Evolutionary conservation across 2,797 vertebrate species (phyloP).

Genomic region (Mergus octosetaceus): DNA sequence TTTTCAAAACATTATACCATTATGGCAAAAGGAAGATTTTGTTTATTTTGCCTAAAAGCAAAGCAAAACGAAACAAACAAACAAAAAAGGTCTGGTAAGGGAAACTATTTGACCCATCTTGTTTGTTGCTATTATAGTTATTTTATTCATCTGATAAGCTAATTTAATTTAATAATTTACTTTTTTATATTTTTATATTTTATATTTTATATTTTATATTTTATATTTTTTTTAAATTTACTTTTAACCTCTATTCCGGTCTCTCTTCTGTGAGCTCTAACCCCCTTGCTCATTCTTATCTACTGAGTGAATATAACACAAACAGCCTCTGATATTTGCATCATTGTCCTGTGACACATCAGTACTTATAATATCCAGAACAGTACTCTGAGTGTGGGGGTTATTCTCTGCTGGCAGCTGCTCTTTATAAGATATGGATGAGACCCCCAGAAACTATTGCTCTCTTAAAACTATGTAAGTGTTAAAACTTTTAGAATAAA

Average conservation of each 20-base stretch:
- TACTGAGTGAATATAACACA: neutral
- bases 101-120: neutral
- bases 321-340: conserved; percentile 21
- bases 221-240: no score
- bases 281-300: neutral
- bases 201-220: no score
- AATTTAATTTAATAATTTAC: neutral
- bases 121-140: neutral
- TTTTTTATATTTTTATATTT: no score
- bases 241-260: neutral
- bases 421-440: conserved; percentile 35
- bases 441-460: conserved; percentile 7
- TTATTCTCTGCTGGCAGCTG: neutral
- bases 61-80: neutral
- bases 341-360: conserved; percentile 19
- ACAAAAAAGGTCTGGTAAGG: neutral
- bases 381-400: conserved; percentile 14
- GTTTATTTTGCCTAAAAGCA: neutral
- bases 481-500: conserved; percentile 61
- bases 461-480: conserved; percentile 38
- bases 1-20: neutral
- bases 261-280: neutral
- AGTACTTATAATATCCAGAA: conserved; percentile 14
- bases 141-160: neutral
- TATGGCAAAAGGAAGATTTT: neutral